A percentile compares a stretch with the other conserved stretches of the same genome.
These are phyloP conservation scores for Pomatorhinus ruficollis DNA, from an alignment of 2,113 vertebrate genomes.

Conservation along the genomic window DNA sequence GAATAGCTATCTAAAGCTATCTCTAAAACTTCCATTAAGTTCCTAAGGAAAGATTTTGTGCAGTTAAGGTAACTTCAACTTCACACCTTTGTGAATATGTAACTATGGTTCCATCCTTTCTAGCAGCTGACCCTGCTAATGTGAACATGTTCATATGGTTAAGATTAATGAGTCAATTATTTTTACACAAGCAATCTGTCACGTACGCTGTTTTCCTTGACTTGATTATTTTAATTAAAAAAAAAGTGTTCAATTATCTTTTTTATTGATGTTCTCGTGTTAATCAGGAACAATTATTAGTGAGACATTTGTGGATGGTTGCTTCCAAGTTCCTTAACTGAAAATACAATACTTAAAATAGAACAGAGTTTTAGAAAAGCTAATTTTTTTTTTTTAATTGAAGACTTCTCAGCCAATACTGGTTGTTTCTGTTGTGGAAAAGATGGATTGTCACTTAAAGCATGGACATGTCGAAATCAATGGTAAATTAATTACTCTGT, in stretches of 20 bases:
- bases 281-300: conserved; percentile 73
- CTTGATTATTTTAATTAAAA: conserved; percentile 76
- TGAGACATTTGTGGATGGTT: conserved; percentile 49
- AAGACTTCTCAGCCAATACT: conserved; percentile 32
- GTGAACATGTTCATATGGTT: conserved; percentile 69
- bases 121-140: conserved; percentile 70
- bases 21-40: neutral
- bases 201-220: conserved; percentile 69
- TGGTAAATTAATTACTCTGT: conserved; percentile 36
- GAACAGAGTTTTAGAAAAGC: conserved; percentile 6
- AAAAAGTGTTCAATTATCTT: conserved; percentile 61
- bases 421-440: neutral
- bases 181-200: conserved; percentile 73
- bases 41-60: neutral
- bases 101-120: conserved; percentile 32
- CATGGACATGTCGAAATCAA: conserved; percentile 20
- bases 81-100: conserved; percentile 41
- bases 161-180: conserved; percentile 82
- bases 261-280: conserved; percentile 67
- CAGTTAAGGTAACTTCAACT: conserved; percentile 34
- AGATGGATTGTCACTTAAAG: conserved; percentile 26
- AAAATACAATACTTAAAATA: conserved; percentile 59
- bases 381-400: conserved; percentile 4
- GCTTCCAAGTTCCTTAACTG: conserved; percentile 38
- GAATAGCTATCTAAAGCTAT: neutral